A percentile compares a stretch with the other conserved stretches of the same genome.
Conservation (phyloP, 2,113 vertebrate species). For the Oryzias curvinotus region DNA sequence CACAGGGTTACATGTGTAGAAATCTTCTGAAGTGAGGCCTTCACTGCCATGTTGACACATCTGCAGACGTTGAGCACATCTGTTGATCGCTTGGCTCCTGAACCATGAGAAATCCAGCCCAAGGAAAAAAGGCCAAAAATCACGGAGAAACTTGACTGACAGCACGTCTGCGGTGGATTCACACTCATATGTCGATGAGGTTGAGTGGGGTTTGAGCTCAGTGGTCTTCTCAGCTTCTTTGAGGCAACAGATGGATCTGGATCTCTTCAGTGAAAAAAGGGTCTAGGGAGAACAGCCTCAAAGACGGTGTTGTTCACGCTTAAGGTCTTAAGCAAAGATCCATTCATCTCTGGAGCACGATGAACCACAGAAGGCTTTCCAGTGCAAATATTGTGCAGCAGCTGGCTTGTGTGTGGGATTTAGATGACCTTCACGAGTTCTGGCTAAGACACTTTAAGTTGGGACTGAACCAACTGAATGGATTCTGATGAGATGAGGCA, state of each 20-base stretch:
- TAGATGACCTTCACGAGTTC: conserved; percentile 44
- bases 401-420: conserved; percentile 49
- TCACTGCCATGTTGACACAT: conserved; percentile 1
- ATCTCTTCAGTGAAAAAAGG: conserved; percentile 33
- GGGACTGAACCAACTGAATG: conserved; percentile 19
- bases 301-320: conserved; percentile 27
- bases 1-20: conserved; percentile 3
- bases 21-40: conserved; percentile 3
- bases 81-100: conserved; percentile 7
- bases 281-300: conserved; percentile 18
- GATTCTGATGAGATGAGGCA: conserved; percentile 10
- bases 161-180: conserved; percentile 14
- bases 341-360: conserved; percentile 38
- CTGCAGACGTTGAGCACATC: conserved; percentile 1
- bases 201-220: conserved; percentile 22
- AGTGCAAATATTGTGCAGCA: conserved; percentile 61
- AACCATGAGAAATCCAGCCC: conserved; percentile 21
- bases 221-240: conserved; percentile 15
- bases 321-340: conserved; percentile 28
- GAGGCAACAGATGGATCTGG: conserved; percentile 30
- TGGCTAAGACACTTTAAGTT: conserved; percentile 28
- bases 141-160: conserved; percentile 31
- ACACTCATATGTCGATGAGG: conserved; percentile 36
- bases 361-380: conserved; percentile 44
- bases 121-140: conserved; percentile 33